phyloP scores from a whole-genome alignment of 2,797 vertebrate species.

The Gambelia wislizenii region DNA sequence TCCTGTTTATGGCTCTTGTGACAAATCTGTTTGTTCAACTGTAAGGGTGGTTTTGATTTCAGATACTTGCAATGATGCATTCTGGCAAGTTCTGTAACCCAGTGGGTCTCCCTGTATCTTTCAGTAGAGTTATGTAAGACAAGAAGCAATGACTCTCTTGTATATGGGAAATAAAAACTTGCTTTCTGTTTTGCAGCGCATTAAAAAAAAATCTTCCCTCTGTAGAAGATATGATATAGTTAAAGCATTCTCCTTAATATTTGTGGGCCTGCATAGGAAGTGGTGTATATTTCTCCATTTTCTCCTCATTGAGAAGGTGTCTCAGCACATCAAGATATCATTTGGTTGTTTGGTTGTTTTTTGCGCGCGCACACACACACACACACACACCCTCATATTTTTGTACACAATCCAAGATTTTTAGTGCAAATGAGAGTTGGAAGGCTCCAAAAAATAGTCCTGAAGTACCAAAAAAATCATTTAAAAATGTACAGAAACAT shows the following conservation, averaged over 20 bases:
- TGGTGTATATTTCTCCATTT: rapidly evolving
- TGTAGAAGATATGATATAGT: not conserved
- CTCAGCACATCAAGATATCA: too few species aligned
- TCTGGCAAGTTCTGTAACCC: not conserved
- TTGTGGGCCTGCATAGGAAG: not conserved
- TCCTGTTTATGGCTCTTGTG: not conserved
- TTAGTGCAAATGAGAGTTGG: too few species aligned
- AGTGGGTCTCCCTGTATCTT: rapidly evolving
- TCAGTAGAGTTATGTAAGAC: rapidly evolving
- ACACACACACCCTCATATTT: too few species aligned
- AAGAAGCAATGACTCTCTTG: not conserved
- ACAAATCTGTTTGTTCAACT: not conserved
- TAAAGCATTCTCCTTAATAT: not conserved
- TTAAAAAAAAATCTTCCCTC: not conserved
- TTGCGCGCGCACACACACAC: too few species aligned
- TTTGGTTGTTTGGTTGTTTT: too few species aligned
- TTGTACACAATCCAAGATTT: too few species aligned
- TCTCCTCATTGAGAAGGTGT: too few species aligned
- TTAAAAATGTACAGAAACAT: too few species aligned
- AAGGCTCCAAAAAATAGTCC: too few species aligned
- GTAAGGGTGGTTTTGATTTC: not conserved
- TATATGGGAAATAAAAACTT: rapidly evolving
- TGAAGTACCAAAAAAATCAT: too few species aligned
- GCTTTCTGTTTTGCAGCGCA: rapidly evolving
- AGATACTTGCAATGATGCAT: not conserved